phyloP scores from a whole-genome alignment of 2,113 vertebrate genomes.

The Physeter macrocephalus region DNA sequence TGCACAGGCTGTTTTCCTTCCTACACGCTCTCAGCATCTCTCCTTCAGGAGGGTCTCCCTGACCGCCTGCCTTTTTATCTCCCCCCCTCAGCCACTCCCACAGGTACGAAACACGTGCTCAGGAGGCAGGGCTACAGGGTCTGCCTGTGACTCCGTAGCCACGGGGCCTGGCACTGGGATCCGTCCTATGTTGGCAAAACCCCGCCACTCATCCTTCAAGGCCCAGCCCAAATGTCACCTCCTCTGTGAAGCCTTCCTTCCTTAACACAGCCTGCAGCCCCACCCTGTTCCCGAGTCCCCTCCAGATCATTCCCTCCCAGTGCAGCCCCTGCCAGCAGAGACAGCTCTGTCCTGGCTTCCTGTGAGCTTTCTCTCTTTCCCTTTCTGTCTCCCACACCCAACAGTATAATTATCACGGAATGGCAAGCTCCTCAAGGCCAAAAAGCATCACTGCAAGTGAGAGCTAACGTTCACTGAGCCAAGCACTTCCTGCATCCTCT shows the following conservation, averaged over 20 bases:
- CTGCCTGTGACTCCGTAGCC: neutral
- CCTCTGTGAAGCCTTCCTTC: slow-evolving; percentile 1
- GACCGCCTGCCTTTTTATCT: neutral
- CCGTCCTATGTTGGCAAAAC: neutral
- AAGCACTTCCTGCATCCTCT: neutral
- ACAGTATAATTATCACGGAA: neutral
- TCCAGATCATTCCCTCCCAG: fast-evolving
- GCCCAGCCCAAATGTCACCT: neutral
- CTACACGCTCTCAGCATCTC: neutral
- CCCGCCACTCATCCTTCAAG: neutral
- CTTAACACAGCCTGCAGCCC: neutral
- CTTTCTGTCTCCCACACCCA: neutral
- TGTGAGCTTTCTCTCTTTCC: neutral
- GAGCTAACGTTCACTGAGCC: neutral
- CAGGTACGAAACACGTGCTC: neutral
- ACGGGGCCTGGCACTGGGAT: neutral
- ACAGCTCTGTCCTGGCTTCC: neutral
- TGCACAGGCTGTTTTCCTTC: neutral
- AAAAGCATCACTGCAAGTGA: neutral
- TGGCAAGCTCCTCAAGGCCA: neutral
- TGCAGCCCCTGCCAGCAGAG: neutral
- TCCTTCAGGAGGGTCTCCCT: neutral
- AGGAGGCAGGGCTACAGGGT: neutral
- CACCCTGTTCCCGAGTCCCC: neutral
- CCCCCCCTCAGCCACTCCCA: neutral